phyloP scores from a whole-genome alignment of 2,797 vertebrate species.

The Sebastes iracundus region DNA sequence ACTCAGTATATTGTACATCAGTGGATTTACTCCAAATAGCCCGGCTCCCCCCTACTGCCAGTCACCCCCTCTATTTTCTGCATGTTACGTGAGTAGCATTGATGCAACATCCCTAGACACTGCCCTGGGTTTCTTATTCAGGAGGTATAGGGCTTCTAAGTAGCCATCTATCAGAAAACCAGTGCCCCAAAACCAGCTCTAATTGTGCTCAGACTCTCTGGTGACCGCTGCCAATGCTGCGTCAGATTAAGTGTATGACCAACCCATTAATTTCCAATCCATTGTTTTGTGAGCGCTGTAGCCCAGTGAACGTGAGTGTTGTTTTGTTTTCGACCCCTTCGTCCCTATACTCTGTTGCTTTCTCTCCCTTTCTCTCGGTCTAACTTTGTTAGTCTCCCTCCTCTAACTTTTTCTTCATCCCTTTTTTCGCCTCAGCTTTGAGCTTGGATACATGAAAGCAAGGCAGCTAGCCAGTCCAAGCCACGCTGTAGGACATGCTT shows the following conservation, averaged over 20 bases:
- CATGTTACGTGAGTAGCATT: constrained; percentile 77
- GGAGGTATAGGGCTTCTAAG: constrained; percentile 67
- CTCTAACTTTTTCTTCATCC: constrained; percentile 28
- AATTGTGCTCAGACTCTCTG: constrained; percentile 72
- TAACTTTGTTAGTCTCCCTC: constrained; percentile 32
- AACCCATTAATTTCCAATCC: constrained; percentile 67
- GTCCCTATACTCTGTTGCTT: constrained; percentile 16
- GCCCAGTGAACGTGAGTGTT: constrained; percentile 24
- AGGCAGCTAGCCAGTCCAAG: constrained; percentile 37
- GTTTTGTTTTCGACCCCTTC: constrained; percentile 50
- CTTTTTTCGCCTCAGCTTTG: not conserved
- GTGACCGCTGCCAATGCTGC: constrained; percentile 64
- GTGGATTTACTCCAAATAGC: constrained; percentile 75
- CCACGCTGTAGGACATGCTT: constrained; percentile 58
- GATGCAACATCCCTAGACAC: constrained; percentile 65
- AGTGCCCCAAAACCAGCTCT: constrained; percentile 74
- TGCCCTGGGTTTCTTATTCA: constrained; percentile 70
- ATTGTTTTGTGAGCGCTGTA: constrained; percentile 54
- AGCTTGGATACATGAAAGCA: constrained; percentile 51
- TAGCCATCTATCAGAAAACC: constrained; percentile 78
- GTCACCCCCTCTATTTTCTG: constrained; percentile 69
- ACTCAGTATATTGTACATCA: constrained; percentile 61
- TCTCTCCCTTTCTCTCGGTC: constrained; percentile 2
- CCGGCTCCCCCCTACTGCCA: constrained; percentile 41
- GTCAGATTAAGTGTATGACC: constrained; percentile 71